Base-by-base conservation (phyloP, 2,797 vertebrate genomes). In the Poeciliopsis gracilis region DNA sequence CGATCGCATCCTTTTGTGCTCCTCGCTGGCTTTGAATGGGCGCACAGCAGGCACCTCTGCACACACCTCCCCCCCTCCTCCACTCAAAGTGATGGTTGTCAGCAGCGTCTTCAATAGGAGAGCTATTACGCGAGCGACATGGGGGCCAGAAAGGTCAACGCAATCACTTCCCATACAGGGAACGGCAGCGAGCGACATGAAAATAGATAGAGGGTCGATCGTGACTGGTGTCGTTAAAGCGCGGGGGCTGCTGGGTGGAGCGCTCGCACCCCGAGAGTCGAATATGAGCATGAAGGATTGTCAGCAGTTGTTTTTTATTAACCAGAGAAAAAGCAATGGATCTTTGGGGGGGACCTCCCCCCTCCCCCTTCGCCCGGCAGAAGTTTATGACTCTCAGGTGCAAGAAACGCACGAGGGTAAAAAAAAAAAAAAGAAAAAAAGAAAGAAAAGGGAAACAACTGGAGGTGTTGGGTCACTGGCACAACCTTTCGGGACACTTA, bases 141-240 rank as follows among this genome's bases (percentile, higher is more conserved):
- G 90, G 91, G 87, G 84, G 30, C 89, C 86, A 91, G 88, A 94
- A 95, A 95, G 93, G 94, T 94, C 92, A 94, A 88, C 41, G 70
- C 89, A 91, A 91, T 92, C 87, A 86, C 86, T 87, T 91, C 86
- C 84, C 78, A 63, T 82, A 77, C 85, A 83, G 77, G 7, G 75
- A 82, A 79, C 25, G 79, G 77, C 84, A 77, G 79, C 67, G 77
- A 86, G 73, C 1, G 5, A 74, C 46, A 75, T 84, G 84, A 87
- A 87, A 92, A 91, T 78, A 89, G 84, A 92, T 78, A 76, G 87
- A n/a, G 13, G 75, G 23, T 75, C 33, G 23, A 49, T 59, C 49
- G 30, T 23, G 69, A 78, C 79, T 72, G 6, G 66, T 76, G 82
- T 77, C 82, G 72, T 82, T 90, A 82, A 82, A 76, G 73, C 76